Evolutionary conservation across 2,113 vertebrate species (phyloP).

Genomic region (Motacilla alba): DNA sequence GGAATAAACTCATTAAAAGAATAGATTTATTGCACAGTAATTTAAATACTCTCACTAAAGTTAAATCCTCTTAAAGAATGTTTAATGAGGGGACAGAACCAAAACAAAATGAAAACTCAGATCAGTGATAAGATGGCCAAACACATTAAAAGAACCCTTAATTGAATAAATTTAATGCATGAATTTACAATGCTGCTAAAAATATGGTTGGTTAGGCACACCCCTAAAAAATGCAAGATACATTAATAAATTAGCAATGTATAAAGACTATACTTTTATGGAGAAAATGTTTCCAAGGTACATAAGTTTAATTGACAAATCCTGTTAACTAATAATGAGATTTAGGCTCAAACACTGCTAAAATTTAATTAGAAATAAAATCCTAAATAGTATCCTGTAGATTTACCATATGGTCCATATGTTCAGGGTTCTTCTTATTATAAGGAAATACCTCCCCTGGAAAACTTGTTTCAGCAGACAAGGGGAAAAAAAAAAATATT

Average conservation of each 20-base stretch:
- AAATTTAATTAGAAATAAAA: constrained; percentile 14
- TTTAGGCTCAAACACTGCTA: not conserved
- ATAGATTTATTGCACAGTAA: constrained; percentile 59
- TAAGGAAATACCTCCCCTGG: not conserved
- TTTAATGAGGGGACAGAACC: constrained; percentile 63
- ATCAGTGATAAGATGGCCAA: constrained; percentile 50
- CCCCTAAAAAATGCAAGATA: not conserved
- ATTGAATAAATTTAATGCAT: constrained; percentile 57
- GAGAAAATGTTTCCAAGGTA: not conserved
- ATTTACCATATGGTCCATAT: constrained; percentile 9
- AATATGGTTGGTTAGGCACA: not conserved
- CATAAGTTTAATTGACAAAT: not conserved
- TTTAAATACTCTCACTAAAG: constrained; percentile 68
- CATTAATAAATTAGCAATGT: not conserved
- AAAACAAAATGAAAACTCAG: constrained; percentile 37
- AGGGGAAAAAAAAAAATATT: not conserved
- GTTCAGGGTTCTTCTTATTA: not conserved
- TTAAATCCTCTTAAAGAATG: constrained; percentile 71
- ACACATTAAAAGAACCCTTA: constrained; percentile 51
- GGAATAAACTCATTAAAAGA: constrained; percentile 73
- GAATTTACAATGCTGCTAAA: constrained; percentile 53
- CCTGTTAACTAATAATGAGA: constrained; percentile 28
- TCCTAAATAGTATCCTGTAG: not conserved
- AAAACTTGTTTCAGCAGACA: not conserved
- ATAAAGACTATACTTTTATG: not conserved